Evolutionary conservation across 2,113 vertebrate species (phyloP), one percentile per base, ranked within the genome.

Genomic region (Burhinus bistriatus): DNA sequence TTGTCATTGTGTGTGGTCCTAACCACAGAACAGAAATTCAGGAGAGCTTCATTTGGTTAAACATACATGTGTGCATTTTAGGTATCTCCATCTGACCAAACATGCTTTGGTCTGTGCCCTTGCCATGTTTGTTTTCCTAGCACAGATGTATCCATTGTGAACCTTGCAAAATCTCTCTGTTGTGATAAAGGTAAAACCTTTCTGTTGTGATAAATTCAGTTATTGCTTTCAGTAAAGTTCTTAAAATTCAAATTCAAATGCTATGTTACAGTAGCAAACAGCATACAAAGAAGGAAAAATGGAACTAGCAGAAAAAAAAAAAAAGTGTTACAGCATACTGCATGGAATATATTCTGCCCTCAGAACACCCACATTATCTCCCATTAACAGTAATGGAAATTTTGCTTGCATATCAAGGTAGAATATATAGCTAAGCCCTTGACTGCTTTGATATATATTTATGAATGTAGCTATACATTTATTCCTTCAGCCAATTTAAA

Each of bases 301-400:
- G 5, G 12, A 26, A 69, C 30, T 36, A 62, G 34, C 9, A 68
- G 65, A 40, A 18, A 85, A 87, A 89, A 18, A 85, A 87, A 89
- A 87, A 66, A 1, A 6, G 44, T n/a, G n/a, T 76, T 58, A 69
- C 25, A 92, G 51, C 54, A 70, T 71, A 59, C 32, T 72, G 73
- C 20, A 32, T 92, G 73, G 80, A 90, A 89, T 91, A 51, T 62
- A 83, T 78, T 92, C 47, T 92, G 38, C 70, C 68, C 58, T 96
- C 58, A 77, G 29, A 92, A 81, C 51, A 83, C 51, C 25, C 65
- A 86, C 87, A 97, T 97, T 96, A 96, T 92, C 79, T 94, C 72
- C 73, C 61, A 93, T 94, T 94, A 97, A 87, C 62, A 91, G 83
- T 96, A 97, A 95, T 89, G 73, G 85, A 87, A 97, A 96, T 73